Conservation (phyloP, 2,888 invertebrate genomes). For the Hyalella azteca region DNA sequence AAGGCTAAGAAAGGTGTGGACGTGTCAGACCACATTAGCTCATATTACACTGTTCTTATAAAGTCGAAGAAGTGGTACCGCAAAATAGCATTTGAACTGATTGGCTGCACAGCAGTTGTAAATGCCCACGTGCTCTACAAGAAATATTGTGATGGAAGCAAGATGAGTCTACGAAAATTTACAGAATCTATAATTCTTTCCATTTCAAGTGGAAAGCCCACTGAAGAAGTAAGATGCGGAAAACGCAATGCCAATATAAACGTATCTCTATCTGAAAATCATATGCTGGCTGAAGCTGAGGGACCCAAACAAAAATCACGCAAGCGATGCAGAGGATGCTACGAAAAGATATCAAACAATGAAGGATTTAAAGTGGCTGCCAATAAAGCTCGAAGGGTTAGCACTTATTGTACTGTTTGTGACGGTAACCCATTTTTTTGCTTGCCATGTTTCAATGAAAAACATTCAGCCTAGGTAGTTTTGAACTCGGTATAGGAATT, state of each 20-base stretch:
- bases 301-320: background rate
- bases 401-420: slow-evolving; percentile 27
- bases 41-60: slow-evolving; percentile 33
- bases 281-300: background rate
- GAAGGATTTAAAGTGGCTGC: slow-evolving; percentile 29
- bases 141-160: slow-evolving; percentile 22
- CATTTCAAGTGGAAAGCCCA: background rate
- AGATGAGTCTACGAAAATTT: background rate
- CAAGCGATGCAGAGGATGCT: slow-evolving; percentile 32
- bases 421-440: slow-evolving; percentile 33
- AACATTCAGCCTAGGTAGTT: background rate
- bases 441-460: slow-evolving; percentile 36
- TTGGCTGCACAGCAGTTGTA: slow-evolving; percentile 38
- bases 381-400: slow-evolving; percentile 29
- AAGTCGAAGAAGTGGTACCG: slow-evolving; percentile 38
- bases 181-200: background rate
- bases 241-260: background rate
- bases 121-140: slow-evolving; percentile 43
- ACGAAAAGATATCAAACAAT: slow-evolving; percentile 24
- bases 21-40: slow-evolving; percentile 39
- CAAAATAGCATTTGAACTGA: slow-evolving; percentile 39
- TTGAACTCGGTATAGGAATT: background rate
- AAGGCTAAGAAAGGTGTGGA: slow-evolving; percentile 42
- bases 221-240: background rate
- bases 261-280: background rate